phyloP scores from a whole-genome alignment of 2,797 vertebrate genomes.

The Crenichthys baileyi region DNA sequence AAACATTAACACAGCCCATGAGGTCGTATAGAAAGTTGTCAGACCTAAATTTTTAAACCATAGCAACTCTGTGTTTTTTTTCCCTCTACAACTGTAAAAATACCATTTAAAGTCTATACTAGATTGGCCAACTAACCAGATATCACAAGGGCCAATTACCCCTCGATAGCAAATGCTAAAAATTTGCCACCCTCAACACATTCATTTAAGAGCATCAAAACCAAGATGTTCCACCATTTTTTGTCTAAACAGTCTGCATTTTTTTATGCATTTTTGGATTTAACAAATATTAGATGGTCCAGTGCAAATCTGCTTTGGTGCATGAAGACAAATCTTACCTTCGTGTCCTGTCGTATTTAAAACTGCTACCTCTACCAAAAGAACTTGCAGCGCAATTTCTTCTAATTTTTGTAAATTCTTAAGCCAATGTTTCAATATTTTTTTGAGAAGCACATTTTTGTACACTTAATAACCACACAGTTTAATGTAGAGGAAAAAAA shows the following conservation, averaged over 20 bases:
- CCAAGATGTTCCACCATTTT: not conserved
- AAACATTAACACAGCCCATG: too few relatives aligned
- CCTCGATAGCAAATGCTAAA: not conserved
- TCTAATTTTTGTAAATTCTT: not conserved
- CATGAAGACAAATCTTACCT: not conserved
- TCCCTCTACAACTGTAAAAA: not conserved
- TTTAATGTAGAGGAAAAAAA: conserved; percentile 51
- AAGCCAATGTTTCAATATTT: not conserved
- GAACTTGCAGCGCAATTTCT: not conserved
- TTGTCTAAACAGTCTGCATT: not conserved
- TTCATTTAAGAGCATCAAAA: too few relatives aligned
- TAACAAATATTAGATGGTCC: not conserved
- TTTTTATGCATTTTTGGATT: not conserved
- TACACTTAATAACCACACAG: conserved; percentile 11
- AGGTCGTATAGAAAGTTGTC: not conserved
- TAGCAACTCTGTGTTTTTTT: not conserved
- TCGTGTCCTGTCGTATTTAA: not conserved
- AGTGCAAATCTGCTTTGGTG: not conserved
- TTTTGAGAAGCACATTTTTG: not conserved
- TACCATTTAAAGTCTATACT: not conserved
- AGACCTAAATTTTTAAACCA: not conserved
- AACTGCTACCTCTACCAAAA: not conserved
- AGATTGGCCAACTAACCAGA: not conserved
- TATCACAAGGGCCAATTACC: not conserved
- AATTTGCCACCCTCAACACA: not conserved